A percentile compares a stretch with the other conserved stretches of the same genome.
Evolutionary conservation across 2,888 invertebrate genomes (phyloP).

Genomic region (Dyspetes luteomarginatus): DNA sequence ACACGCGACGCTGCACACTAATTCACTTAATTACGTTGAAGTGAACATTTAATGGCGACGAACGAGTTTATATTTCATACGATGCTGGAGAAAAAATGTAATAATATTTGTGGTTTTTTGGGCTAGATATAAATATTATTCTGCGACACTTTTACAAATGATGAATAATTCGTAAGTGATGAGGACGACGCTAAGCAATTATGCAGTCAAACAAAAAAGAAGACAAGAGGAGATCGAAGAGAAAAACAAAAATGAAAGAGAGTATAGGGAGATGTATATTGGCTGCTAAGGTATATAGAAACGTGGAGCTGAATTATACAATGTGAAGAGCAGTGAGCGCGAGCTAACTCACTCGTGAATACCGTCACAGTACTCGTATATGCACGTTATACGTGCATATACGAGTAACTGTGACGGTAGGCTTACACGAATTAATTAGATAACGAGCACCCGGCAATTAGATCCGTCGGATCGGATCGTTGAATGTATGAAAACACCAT

Average conservation of each 20-base stretch:
- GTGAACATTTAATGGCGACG: constrained; percentile 42
- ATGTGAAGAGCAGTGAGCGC: constrained; percentile 5
- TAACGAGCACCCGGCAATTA: constrained; percentile 79
- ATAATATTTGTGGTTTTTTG: not conserved
- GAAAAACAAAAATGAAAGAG: not conserved
- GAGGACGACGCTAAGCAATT: not conserved
- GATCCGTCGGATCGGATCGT: constrained; percentile 64
- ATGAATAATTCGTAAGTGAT: constrained; percentile 18
- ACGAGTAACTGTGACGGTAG: constrained; percentile 25
- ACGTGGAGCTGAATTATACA: constrained; percentile 9
- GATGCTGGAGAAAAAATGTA: constrained; percentile 2
- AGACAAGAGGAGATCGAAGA: not conserved
- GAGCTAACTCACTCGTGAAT: not conserved
- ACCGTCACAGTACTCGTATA: not conserved
- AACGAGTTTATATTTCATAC: constrained; percentile 16
- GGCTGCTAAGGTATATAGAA: not conserved
- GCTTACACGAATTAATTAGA: constrained; percentile 78
- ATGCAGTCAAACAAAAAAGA: not conserved
- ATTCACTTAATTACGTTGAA: constrained; percentile 52
- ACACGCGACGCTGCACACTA: constrained; percentile 57
- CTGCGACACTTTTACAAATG: not conserved
- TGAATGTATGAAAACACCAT: constrained; percentile 75
- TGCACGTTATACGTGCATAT: not conserved
- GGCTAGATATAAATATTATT: not conserved
- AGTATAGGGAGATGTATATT: not conserved